These are phyloP conservation scores for Philotrypesis tridentata DNA, from an alignment of 1,140 invertebrate genomes.

Conservation along the genomic window DNA sequence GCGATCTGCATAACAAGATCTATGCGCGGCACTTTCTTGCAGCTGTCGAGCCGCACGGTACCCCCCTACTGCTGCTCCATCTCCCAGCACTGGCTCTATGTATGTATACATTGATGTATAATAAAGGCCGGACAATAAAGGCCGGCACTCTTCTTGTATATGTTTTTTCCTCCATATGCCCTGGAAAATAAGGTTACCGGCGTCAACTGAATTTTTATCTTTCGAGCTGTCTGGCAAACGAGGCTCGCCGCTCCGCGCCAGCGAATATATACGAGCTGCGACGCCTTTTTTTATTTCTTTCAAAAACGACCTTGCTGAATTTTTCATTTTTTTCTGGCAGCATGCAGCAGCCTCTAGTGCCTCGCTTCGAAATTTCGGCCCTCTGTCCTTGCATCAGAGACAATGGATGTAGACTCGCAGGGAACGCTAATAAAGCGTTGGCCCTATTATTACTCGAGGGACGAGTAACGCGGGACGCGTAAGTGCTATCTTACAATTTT, in stretches of 20 bases:
- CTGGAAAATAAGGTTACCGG: background rate
- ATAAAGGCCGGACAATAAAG: constrained; percentile 10
- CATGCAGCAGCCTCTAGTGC: no score
- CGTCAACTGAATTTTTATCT: background rate
- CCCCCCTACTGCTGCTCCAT: background rate
- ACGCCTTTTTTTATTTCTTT: background rate
- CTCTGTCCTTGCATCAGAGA: no score
- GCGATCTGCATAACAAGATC: constrained; percentile 27
- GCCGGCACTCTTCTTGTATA: background rate
- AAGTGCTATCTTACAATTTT: no score
- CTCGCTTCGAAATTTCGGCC: no score
- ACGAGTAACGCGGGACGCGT: no score
- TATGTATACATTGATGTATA: background rate
- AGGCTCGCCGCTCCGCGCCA: no score
- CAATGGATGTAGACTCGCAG: no score
- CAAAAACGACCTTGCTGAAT: background rate
- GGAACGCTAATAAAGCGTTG: no score
- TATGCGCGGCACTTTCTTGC: constrained; percentile 16
- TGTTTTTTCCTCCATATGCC: background rate
- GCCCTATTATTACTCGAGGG: no score
- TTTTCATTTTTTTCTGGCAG: background rate
- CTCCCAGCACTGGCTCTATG: background rate
- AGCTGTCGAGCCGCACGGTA: background rate
- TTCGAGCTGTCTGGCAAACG: background rate
- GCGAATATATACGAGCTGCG: background rate